Percentiles rank a stretch among this genome's conserved stretches.
Evolutionary conservation across 2,113 vertebrate species (phyloP).

Genomic region (Uria lomvia): DNA sequence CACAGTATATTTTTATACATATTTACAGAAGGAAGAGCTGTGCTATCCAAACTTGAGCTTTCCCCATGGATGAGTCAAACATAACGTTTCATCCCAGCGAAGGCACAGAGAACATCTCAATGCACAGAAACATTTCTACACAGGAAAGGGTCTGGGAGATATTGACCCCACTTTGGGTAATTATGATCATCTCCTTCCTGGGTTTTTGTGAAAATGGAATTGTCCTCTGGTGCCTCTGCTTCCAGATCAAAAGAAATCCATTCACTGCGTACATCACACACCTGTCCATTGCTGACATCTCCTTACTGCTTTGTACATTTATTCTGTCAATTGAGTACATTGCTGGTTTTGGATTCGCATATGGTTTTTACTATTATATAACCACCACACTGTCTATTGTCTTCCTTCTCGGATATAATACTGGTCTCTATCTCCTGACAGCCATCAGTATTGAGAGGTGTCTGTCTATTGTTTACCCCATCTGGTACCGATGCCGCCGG

Average conservation of each 20-base stretch:
- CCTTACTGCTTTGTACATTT: slow-evolving; percentile 69
- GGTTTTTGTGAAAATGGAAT: slow-evolving; percentile 73
- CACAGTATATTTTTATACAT: slow-evolving; percentile 60
- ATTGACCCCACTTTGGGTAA: slow-evolving; percentile 69
- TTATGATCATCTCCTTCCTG: slow-evolving; percentile 73
- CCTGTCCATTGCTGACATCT: slow-evolving; percentile 71
- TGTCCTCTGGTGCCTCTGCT: slow-evolving; percentile 78
- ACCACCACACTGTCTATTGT: slow-evolving; percentile 66
- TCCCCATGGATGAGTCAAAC: slow-evolving; percentile 70
- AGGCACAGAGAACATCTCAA: slow-evolving; percentile 56
- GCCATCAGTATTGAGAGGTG: slow-evolving; percentile 79
- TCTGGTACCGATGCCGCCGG: slow-evolving; percentile 78
- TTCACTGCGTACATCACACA: slow-evolving; percentile 77
- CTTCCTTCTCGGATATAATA: slow-evolving; percentile 76
- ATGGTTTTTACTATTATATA: slow-evolving; percentile 52
- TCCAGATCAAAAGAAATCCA: slow-evolving; percentile 73
- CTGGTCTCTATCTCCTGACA: slow-evolving; percentile 77
- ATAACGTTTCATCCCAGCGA: slow-evolving; percentile 31
- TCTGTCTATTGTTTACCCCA: slow-evolving; percentile 77
- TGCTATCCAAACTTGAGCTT: slow-evolving; percentile 40
- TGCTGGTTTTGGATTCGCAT: slow-evolving; percentile 57
- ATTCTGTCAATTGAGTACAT: slow-evolving; percentile 70
- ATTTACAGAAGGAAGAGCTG: slow-evolving; percentile 64
- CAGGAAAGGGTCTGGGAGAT: slow-evolving; percentile 30
- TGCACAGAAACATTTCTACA: slow-evolving; percentile 54